Evolutionary conservation across 2,113 vertebrate species (phyloP).

Genomic region (Cyanocitta stelleri): DNA sequence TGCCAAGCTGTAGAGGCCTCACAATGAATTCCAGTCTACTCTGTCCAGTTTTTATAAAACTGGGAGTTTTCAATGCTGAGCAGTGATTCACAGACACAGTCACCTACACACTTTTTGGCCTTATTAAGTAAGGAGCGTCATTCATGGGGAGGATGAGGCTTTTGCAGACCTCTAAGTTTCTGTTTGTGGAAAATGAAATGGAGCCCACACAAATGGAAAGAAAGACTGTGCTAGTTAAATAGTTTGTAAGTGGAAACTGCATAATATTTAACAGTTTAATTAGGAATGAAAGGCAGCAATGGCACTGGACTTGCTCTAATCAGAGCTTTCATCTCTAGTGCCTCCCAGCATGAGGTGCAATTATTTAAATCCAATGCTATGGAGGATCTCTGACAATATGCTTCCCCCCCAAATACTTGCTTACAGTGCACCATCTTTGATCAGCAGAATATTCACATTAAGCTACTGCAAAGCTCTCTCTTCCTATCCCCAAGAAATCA

Average conservation of each 20-base stretch:
- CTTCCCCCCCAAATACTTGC: neutral
- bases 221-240: neutral
- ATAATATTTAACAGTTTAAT: conserved; percentile 34
- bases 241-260: neutral
- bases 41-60: neutral
- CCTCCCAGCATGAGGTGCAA: conserved; percentile 12
- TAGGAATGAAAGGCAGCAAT: conserved; percentile 28
- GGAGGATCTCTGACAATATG: neutral
- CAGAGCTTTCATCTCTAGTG: conserved; percentile 29
- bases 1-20: neutral
- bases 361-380: neutral
- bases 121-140: neutral
- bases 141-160: neutral
- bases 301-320: conserved; percentile 2
- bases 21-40: neutral
- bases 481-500: conserved; percentile 37
- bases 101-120: neutral
- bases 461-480: conserved; percentile 30
- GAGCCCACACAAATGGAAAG: neutral
- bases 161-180: neutral
- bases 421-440: conserved; percentile 34
- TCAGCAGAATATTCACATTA: neutral
- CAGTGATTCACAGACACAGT: neutral
- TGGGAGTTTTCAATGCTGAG: neutral
- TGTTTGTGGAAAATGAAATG: conserved; percentile 4